Percentiles rank a stretch among this genome's conserved stretches.
Evolutionary conservation across 2,888 invertebrate genomes (phyloP).

Genomic region (Gibbula magus): DNA sequence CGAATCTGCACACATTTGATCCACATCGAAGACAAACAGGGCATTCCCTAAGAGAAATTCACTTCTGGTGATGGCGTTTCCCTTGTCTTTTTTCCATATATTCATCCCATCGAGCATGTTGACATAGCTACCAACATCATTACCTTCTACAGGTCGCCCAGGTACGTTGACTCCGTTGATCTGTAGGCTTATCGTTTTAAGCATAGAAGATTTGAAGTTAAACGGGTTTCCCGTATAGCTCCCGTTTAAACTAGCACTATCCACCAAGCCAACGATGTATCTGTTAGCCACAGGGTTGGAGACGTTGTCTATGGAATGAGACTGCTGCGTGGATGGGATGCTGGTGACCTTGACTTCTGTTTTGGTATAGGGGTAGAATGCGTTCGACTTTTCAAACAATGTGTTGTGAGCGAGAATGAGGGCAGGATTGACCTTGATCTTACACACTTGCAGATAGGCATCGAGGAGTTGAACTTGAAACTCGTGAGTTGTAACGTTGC

Average conservation of each 20-base stretch:
- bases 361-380: neutral
- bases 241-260: neutral
- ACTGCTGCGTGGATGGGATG: neutral
- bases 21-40: neutral
- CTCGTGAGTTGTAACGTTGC: neutral
- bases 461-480: neutral
- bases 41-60: slow-evolving; percentile 6
- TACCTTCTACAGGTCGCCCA: neutral
- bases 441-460: neutral
- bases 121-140: neutral
- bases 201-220: neutral
- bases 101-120: neutral
- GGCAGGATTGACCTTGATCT: neutral
- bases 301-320: neutral
- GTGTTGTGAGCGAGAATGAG: neutral
- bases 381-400: neutral
- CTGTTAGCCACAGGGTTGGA: neutral
- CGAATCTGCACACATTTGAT: neutral
- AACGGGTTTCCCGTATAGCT: neutral
- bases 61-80: neutral
- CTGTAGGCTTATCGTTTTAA: neutral
- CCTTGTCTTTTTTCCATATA: neutral
- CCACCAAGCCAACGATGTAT: neutral
- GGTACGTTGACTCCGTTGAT: neutral
- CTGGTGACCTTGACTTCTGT: neutral